Conservation (phyloP, 2,797 vertebrate genomes). For the Enteromius trimaculatus region DNA sequence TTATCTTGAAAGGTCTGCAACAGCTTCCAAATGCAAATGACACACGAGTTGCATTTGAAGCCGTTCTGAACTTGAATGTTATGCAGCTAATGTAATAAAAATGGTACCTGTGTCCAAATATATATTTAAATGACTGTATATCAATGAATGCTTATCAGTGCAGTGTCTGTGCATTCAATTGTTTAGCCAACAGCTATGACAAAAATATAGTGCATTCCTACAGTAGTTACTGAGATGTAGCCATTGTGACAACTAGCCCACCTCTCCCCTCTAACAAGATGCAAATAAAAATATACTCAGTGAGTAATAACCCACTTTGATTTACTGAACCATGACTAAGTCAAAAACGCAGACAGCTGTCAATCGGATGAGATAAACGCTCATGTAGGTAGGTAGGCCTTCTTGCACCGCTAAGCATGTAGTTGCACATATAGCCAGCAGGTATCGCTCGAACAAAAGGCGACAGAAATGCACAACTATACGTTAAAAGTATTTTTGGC, state of each 20-base stretch:
- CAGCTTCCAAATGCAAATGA: too few species aligned
- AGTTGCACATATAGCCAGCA: not conserved
- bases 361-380: not conserved
- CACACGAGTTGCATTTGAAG: too few species aligned
- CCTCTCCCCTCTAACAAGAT: not conserved
- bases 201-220: not conserved
- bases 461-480: not conserved
- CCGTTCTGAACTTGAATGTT: too few species aligned
- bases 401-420: not conserved
- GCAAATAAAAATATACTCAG: not conserved
- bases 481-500: not conserved
- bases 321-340: not conserved
- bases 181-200: not conserved
- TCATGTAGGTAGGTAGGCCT: not conserved
- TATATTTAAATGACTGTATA: too few species aligned
- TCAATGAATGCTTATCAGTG: not conserved
- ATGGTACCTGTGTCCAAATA: too few species aligned
- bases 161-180: not conserved
- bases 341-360: not conserved
- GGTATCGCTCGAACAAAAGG: conserved; percentile 17
- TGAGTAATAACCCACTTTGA: not conserved
- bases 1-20: too few species aligned
- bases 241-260: not conserved
- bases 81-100: too few species aligned
- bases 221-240: not conserved